Evolutionary conservation across 2,888 invertebrate species (phyloP).

Genomic region (Heliconius erato): DNA sequence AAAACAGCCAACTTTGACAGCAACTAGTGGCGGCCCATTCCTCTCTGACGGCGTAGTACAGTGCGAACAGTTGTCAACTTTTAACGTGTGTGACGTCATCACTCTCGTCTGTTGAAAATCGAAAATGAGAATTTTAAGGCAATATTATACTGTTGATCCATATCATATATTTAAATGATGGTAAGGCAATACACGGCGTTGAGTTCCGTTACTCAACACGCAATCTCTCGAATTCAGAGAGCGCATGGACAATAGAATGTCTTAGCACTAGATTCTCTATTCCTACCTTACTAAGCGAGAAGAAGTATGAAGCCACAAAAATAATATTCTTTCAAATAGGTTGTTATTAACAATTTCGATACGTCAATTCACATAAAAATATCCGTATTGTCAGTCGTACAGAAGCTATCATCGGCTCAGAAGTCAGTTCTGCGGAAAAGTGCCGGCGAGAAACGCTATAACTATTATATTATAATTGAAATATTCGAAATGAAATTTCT

Average conservation of each 20-base stretch:
- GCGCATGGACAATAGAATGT: not conserved
- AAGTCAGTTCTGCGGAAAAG: not conserved
- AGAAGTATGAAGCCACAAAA: not conserved
- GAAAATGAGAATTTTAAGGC: not conserved
- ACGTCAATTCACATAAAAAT: not conserved
- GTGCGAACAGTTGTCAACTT: slow-evolving; percentile 70
- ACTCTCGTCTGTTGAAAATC: slow-evolving; percentile 52
- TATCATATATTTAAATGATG: no score
- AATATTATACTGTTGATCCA: no score
- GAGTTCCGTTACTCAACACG: not conserved
- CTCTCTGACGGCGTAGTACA: slow-evolving; percentile 78
- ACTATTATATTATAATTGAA: not conserved
- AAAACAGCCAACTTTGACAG: slow-evolving; percentile 78
- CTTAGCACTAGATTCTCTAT: not conserved
- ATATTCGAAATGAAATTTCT: not conserved
- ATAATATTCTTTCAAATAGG: not conserved
- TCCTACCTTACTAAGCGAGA: not conserved
- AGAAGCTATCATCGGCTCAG: not conserved
- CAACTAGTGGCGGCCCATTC: slow-evolving; percentile 63
- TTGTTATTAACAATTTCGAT: not conserved
- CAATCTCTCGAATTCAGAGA: not conserved
- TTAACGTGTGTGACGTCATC: slow-evolving; percentile 67
- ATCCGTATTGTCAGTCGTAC: not conserved
- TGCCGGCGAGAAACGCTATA: not conserved
- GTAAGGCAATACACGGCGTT: not conserved